phyloP scores from a whole-genome alignment of 2,113 vertebrate genomes.

The Cinclus cinclus region DNA sequence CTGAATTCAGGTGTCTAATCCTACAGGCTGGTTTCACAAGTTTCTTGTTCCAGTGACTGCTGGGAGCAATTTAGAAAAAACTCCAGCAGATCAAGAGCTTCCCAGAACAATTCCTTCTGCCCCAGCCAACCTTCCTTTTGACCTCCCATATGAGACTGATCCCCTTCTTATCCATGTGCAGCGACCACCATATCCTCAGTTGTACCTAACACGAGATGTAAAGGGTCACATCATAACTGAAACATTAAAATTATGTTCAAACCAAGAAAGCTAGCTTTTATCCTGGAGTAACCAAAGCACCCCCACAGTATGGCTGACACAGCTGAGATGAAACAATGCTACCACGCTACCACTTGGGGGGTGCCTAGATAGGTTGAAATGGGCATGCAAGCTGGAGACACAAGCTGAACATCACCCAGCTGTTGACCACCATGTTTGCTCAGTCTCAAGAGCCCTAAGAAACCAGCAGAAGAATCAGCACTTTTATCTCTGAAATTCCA shows the following conservation, averaged over 20 bases:
- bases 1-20: not conserved
- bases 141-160: not conserved
- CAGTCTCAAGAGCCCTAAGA: not conserved
- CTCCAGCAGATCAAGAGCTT: not conserved
- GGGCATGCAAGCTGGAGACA: not conserved
- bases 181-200: not conserved
- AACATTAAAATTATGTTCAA: not conserved
- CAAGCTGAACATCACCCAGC: not conserved
- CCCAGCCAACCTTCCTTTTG: fast-evolving
- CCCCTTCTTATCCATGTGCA: not conserved
- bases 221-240: not conserved
- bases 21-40: not conserved
- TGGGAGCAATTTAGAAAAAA: not conserved
- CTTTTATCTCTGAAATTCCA: not conserved
- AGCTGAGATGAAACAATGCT: not conserved
- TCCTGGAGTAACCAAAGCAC: not conserved
- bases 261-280: not conserved
- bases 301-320: not conserved
- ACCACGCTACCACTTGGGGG: fast-evolving
- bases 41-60: not conserved
- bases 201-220: not conserved
- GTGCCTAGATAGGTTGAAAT: not conserved
- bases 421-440: not conserved
- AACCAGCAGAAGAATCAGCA: not conserved
- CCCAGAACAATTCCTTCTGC: not conserved